phyloP scores from a whole-genome alignment of 2,888 invertebrate genomes.

The Stenchaetothrips biformis region DNA sequence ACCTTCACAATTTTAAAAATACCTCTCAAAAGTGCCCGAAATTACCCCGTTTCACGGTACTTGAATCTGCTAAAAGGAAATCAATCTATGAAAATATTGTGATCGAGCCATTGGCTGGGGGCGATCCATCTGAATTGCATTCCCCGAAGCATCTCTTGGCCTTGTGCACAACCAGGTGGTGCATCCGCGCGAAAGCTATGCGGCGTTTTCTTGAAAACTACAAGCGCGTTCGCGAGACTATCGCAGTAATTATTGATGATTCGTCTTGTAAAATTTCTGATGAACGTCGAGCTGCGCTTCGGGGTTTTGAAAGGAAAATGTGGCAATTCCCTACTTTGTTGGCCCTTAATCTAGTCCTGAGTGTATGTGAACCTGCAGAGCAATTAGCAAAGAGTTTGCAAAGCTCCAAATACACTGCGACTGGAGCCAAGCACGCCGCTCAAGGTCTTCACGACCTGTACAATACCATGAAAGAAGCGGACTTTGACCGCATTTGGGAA shows the following conservation, averaged over 20 bases:
- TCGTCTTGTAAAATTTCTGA: background rate
- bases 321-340: background rate
- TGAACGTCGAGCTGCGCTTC: background rate
- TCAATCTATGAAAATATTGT: background rate
- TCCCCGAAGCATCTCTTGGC: background rate
- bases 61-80: too few relatives aligned
- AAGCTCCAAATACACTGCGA: too few relatives aligned
- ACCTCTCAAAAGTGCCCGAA: too few relatives aligned
- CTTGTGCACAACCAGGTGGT: constrained; percentile 18
- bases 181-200: constrained; percentile 24
- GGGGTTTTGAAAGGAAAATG: background rate
- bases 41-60: too few relatives aligned
- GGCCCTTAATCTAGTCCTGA: too few relatives aligned
- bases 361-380: too few relatives aligned
- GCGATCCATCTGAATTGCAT: background rate
- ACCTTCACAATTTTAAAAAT: too few relatives aligned
- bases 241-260: background rate
- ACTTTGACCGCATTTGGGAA: too few relatives aligned
- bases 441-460: too few relatives aligned
- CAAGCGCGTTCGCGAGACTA: background rate
- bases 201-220: constrained; percentile 20
- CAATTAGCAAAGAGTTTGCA: too few relatives aligned
- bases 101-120: background rate
- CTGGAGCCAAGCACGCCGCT: too few relatives aligned
- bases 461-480: too few relatives aligned